Base-by-base conservation (phyloP, 2,797 vertebrate genomes). In the Pipistrellus nathusii region DNA sequence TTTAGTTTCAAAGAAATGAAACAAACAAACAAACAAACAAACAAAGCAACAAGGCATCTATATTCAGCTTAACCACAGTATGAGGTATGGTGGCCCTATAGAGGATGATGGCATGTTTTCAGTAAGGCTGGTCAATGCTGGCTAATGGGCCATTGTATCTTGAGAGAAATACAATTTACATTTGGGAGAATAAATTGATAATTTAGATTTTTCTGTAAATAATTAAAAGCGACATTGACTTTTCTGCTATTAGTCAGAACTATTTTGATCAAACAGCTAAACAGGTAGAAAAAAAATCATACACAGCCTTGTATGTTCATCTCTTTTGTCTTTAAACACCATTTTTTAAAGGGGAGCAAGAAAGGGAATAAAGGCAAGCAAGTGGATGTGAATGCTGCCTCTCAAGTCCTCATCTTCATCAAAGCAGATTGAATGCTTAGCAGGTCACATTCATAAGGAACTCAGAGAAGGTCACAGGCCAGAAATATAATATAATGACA, bases 381-480 rank as follows among this genome's bases (percentile, higher is more conserved):
- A 96, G 94, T 94, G 91, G 90, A 94, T 75, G 77, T 93, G 96
- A 97, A 96, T 82, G 3, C 80, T 92, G 95, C 97, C 93, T 97
- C 94, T 91, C 92, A 94, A 96, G 93, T 90, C 94, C 90, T 95
- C 75, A 8, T 96, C 95, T 96, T 95, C 94, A 95, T 94, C 94
- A 97, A 97, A 97, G 88, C 88, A 96, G 94, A 96, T 90, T 68
- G 96, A 97, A 88, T 96, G 95, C 97, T 95, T 97, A 97, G 96
- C 96, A 98, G 95, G 81, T 97, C 90, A 27, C 94, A 96, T 96
- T 96, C 96, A 94, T 97, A 97, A 98, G 95, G 96, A 98, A 95
- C 62, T 90, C 95, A 95, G 94, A 89, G 78, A 86, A 57, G 78
- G 90, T 94, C 90, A 91, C 94, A 94, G 89, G 90, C 95, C 91